These are phyloP conservation scores for Chaetoderma sp. DNA, from an alignment of 2,888 invertebrate genomes.

Conservation along the genomic window DNA sequence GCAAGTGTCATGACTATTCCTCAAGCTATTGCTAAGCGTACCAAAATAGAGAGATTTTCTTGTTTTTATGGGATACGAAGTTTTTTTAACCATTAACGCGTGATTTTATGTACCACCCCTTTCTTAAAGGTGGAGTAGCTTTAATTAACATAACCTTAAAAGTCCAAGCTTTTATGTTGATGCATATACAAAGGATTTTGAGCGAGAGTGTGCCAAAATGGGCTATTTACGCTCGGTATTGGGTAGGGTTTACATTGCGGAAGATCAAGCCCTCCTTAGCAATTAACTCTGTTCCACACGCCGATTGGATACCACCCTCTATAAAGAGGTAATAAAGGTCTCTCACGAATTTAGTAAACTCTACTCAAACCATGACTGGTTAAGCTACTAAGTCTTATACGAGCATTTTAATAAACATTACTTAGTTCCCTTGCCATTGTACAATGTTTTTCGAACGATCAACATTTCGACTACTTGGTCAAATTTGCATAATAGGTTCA, in stretches of 20 bases:
- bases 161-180: background rate
- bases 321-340: background rate
- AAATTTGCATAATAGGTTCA: too few relatives aligned
- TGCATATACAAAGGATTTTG: background rate
- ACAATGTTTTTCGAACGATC: too few relatives aligned
- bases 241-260: background rate
- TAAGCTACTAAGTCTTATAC: too few relatives aligned
- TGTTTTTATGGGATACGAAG: too few relatives aligned
- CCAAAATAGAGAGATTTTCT: background rate
- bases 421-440: too few relatives aligned
- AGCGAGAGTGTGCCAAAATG: background rate
- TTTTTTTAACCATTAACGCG: too few relatives aligned
- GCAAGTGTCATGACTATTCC: background rate
- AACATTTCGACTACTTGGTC: too few relatives aligned
- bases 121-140: background rate
- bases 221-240: background rate
- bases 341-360: background rate
- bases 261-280: background rate
- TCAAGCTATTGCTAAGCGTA: too few relatives aligned
- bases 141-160: background rate
- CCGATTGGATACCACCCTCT: background rate
- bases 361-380: background rate
- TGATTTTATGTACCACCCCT: too few relatives aligned
- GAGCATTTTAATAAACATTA: too few relatives aligned
- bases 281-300: background rate